Evolutionary conservation across 2,797 vertebrate genomes (phyloP), one percentile per base, ranked within the genome.

Genomic region (Gallinago stenura): DNA sequence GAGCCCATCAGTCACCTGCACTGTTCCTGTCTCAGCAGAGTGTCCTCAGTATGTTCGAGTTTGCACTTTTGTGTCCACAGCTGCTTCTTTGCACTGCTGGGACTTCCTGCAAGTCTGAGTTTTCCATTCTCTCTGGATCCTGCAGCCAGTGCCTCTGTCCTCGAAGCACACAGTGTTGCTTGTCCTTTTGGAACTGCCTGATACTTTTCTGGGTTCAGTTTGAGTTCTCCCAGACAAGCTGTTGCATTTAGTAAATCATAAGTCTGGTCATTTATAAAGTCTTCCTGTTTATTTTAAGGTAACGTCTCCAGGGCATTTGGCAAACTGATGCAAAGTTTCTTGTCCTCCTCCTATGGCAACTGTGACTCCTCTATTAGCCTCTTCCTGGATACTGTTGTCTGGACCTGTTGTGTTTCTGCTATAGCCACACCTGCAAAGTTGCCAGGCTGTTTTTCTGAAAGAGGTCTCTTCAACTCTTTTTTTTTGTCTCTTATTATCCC

Each of bases 271-370:
- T 54, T 89, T 69, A 14, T 43, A 79, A 89, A 89, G 30, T 68
- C 66, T 70, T 87, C 46, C 56, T 70, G 68, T 79, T 87, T 89
- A 87, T 73, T 91, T 87, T 83, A 77, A 88, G 57, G n/a, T 91
- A 77, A 57, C 35, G 83, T 71, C 79, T 91, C 57, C 76, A 78
- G 83, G 76, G 80, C 61, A 78, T 86, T 86, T 93, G 90, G 77
- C 83, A 92, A 75, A 86, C n/a, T 33, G 57, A 64, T 51, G 56
- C 35, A 66, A 75, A 41, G 17, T 45, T 90, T 57, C 72, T 93
- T 81, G 62, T 90, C 69, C 69, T 90, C 57, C 53, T 92, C 61
- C 50, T 90, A 5, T 37, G 68, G 17, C 50, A 58, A 12, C 50
- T 71, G 48, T 45, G 90, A 88, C 61, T 90, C 65, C 31, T 77